Evolutionary conservation across 1,140 invertebrate genomes (phyloP).

Genomic region (Eurosta solidaginis): DNA sequence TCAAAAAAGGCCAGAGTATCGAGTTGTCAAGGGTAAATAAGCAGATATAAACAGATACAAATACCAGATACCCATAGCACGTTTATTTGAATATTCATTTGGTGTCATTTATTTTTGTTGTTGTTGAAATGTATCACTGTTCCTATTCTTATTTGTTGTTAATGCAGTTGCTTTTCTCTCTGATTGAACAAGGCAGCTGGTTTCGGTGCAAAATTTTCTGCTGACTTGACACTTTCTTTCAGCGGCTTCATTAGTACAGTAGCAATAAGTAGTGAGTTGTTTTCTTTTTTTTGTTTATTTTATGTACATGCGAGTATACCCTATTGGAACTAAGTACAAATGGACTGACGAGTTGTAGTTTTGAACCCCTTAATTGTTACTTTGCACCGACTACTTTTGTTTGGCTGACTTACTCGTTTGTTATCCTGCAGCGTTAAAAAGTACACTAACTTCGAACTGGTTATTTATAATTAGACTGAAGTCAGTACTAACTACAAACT

Average conservation of each 20-base stretch:
- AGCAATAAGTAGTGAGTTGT: no score
- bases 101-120: background rate
- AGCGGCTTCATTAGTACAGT: background rate
- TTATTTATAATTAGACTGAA: no score
- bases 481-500: no score
- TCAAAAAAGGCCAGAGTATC: no score
- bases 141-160: background rate
- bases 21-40: background rate
- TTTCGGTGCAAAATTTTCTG: constrained; percentile 3
- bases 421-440: no score
- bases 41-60: background rate
- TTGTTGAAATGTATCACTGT: background rate
- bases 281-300: no score
- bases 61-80: background rate
- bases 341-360: no score
- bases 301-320: background rate
- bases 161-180: constrained; percentile 13
- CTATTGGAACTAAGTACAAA: no score
- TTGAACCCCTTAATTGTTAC: no score
- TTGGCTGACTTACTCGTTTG: no score
- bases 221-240: background rate
- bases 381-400: no score
- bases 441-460: no score
- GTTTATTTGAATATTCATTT: background rate
- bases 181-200: background rate